phyloP scores from a whole-genome alignment of 2,113 vertebrate genomes.

The Gymnorhina tibicen region DNA sequence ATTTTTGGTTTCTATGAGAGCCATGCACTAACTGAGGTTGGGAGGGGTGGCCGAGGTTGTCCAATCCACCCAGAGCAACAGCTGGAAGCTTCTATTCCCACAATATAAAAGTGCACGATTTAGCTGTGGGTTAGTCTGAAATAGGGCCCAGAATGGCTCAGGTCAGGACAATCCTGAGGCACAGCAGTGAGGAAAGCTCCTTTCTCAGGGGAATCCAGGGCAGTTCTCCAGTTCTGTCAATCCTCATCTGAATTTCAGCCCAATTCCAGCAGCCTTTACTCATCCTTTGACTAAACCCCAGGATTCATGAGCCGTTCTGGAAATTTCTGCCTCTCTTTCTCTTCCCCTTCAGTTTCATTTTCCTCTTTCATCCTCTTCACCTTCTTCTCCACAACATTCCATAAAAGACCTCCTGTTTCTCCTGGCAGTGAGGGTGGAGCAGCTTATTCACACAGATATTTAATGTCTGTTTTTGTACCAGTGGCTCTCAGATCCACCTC shows the following conservation, averaged over 20 bases:
- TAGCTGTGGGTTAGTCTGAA: neutral
- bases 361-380: neutral
- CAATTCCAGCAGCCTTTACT: neutral
- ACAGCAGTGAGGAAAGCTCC: neutral
- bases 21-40: neutral
- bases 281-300: neutral
- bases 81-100: neutral
- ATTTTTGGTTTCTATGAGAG: neutral
- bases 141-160: neutral
- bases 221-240: neutral
- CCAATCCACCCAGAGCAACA: neutral
- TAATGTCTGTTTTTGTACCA: neutral
- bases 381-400: neutral
- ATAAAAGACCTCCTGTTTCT: accelerated
- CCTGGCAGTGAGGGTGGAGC: accelerated
- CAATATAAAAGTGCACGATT: neutral
- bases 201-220: neutral
- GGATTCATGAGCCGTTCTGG: neutral
- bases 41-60: neutral
- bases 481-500: neutral
- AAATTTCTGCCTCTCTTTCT: neutral
- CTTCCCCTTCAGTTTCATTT: neutral
- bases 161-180: neutral
- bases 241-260: neutral
- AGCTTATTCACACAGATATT: neutral